A percentile compares a stretch with the other conserved stretches of the same genome.
phyloP scores from a whole-genome alignment of 2,113 vertebrate genomes.

The Clarias magur region DNA sequence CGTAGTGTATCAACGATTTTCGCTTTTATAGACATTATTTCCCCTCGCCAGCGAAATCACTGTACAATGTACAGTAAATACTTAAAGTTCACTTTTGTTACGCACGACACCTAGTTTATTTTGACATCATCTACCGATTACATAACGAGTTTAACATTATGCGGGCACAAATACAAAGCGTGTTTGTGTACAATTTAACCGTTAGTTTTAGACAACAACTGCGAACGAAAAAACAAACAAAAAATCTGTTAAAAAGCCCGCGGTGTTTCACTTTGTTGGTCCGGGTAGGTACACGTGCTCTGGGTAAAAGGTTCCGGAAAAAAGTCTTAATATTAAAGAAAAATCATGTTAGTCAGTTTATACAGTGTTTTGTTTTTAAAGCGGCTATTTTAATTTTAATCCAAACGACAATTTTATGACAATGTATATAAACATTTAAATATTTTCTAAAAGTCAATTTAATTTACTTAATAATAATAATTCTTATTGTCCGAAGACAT shows the following conservation, averaged over 20 bases:
- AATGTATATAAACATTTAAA: not conserved
- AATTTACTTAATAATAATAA: not conserved
- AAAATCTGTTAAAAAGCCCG: slow-evolving; percentile 39
- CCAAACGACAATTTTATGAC: not conserved
- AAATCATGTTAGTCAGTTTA: not conserved
- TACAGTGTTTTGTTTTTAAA: not conserved
- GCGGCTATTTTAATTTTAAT: not conserved
- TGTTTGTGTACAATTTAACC: not conserved
- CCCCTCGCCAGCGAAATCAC: too few species aligned
- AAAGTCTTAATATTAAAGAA: not conserved
- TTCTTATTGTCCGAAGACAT: too few species aligned
- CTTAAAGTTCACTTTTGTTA: not conserved
- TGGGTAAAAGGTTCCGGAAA: slow-evolving; percentile 23
- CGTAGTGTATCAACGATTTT: not conserved
- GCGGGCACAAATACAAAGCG: not conserved
- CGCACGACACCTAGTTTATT: not conserved
- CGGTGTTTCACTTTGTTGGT: slow-evolving; percentile 17
- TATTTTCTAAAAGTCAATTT: not conserved
- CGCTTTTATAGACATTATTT: not conserved
- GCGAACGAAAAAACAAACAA: slow-evolving; percentile 16
- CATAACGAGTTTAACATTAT: not conserved
- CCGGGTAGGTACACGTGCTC: not conserved
- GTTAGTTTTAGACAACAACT: not conserved
- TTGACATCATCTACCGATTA: not conserved
- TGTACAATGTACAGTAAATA: too few species aligned